phyloP scores from a whole-genome alignment of 2,888 invertebrate genomes.

The Dichetophora obliterata region DNA sequence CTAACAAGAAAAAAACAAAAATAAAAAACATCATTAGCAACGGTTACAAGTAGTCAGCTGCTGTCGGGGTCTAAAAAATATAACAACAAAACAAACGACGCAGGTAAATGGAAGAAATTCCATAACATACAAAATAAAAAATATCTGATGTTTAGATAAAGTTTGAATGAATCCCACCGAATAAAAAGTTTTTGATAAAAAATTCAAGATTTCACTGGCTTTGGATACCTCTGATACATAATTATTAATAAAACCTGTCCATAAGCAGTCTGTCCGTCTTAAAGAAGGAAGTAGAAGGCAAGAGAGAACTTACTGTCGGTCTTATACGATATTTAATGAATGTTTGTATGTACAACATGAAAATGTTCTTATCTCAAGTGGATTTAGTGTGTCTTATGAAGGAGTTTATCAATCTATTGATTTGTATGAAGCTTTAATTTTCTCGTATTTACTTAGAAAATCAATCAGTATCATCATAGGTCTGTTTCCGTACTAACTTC shows the following conservation, averaged over 20 bases:
- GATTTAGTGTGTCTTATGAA: too few species aligned
- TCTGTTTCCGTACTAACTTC: too few species aligned
- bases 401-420: too few species aligned
- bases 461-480: too few species aligned
- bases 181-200: conserved; percentile 31
- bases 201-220: conserved; percentile 34
- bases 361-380: not conserved
- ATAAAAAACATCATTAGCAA: conserved; percentile 24
- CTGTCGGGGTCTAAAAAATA: not conserved
- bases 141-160: conserved; percentile 31
- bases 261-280: not conserved
- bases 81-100: not conserved
- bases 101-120: conserved; percentile 37
- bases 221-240: conserved; percentile 26
- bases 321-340: not conserved
- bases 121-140: conserved; percentile 8
- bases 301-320: conserved; percentile 12
- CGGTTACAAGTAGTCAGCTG: conserved; percentile 23
- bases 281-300: conserved; percentile 10
- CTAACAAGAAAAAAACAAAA: not conserved
- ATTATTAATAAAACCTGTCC: conserved; percentile 35
- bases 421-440: too few species aligned
- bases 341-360: too few species aligned
- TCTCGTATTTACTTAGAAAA: too few species aligned
- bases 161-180: conserved; percentile 20